phyloP scores from a whole-genome alignment of 1,140 invertebrate species.

The Aphis craccivora region DNA sequence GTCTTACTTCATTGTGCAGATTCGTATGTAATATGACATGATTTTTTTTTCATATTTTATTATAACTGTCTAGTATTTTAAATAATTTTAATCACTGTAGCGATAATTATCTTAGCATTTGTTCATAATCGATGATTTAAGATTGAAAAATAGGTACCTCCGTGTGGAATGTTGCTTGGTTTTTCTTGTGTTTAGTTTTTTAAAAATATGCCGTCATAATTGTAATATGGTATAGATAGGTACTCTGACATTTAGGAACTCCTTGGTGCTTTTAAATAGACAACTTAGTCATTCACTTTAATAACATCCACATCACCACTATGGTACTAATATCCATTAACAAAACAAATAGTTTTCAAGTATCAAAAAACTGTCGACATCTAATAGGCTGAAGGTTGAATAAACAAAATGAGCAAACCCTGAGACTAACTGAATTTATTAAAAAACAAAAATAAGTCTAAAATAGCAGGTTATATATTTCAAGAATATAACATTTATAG shows the following conservation, averaged over 20 bases:
- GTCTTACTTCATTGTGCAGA: no score
- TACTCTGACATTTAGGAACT: not conserved
- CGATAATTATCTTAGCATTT: not conserved
- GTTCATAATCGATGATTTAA: not conserved
- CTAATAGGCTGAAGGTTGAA: not conserved
- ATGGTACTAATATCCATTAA: constrained; percentile 31
- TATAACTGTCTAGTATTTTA: not conserved
- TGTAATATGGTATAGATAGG: not conserved
- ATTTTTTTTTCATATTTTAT: no score
- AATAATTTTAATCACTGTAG: not conserved
- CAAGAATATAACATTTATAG: not conserved
- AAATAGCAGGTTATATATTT: not conserved
- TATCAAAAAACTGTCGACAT: not conserved
- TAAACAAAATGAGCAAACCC: not conserved
- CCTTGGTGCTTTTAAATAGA: not conserved
- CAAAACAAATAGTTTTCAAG: constrained; percentile 28
- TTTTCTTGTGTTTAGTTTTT: not conserved
- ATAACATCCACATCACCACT: not conserved
- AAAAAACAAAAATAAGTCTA: not conserved
- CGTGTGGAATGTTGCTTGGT: not conserved
- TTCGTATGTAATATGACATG: no score
- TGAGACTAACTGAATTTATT: not conserved
- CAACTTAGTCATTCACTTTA: not conserved
- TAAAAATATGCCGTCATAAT: not conserved
- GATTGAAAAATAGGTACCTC: not conserved